These are phyloP conservation scores for Hydrochoerus hydrochaeris DNA, from an alignment of 2,113 vertebrate genomes.

Conservation along the genomic window DNA sequence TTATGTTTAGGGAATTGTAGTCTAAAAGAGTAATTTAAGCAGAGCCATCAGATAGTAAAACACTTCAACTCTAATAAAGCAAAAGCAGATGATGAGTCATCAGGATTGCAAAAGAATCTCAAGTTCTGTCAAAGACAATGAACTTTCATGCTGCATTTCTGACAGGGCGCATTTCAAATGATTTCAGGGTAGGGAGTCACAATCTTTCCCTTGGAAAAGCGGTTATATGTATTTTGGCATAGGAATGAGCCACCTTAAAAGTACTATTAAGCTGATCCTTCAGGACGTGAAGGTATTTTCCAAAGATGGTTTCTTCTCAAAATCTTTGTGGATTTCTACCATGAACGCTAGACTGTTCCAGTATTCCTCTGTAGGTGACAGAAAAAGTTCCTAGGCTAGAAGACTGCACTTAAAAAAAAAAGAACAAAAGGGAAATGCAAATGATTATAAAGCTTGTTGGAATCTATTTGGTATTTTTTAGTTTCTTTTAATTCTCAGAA, in stretches of 20 bases:
- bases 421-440: not conserved
- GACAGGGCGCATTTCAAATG: not conserved
- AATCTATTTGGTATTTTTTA: not conserved
- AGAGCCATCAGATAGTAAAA: not conserved
- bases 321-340: not conserved
- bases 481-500: not conserved
- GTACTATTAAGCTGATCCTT: not conserved
- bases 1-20: not conserved
- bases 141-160: not conserved
- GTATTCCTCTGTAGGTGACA: not conserved
- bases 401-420: not conserved
- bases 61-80: not conserved
- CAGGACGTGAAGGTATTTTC: not conserved
- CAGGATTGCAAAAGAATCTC: not conserved
- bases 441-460: not conserved
- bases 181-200: not conserved
- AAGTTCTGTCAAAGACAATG: conserved; percentile 1
- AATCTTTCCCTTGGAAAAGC: not conserved
- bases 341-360: not conserved
- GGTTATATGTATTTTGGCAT: not conserved
- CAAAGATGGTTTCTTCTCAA: not conserved
- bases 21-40: not conserved
- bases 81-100: not conserved
- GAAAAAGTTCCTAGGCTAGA: not conserved
- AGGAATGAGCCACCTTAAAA: not conserved